Percentiles rank a stretch among this genome's conserved stretches.
Conservation (phyloP, 1,140 invertebrate species). For the Solen grandis region DNA sequence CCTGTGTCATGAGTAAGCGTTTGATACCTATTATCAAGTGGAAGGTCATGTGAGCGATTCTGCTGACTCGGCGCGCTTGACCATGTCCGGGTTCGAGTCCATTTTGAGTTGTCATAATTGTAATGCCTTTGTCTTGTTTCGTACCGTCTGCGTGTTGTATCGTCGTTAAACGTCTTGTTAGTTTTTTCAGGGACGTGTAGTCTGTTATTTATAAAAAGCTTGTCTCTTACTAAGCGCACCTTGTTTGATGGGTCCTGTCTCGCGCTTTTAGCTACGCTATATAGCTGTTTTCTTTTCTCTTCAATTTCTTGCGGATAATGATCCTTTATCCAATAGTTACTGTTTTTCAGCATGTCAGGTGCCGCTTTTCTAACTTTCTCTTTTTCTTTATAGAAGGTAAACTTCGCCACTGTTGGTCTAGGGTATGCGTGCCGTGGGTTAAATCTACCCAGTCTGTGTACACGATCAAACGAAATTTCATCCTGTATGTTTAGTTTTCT, state of each 20-base stretch:
- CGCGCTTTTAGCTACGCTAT: neutral
- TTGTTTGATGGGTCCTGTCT: neutral
- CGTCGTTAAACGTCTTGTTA: neutral
- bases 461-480: neutral
- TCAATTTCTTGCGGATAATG: constrained; percentile 32
- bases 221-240: constrained; percentile 22
- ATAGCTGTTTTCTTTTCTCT: neutral
- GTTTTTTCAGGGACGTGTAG: neutral
- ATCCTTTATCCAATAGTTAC: constrained; percentile 3
- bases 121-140: neutral
- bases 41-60: too few species aligned
- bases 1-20: neutral
- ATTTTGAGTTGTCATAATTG: neutral
- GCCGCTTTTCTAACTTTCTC: neutral
- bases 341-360: neutral
- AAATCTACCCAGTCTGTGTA: constrained; percentile 1
- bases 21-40: neutral
- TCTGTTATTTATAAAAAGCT: constrained; percentile 20
- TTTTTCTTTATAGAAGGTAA: constrained; percentile 7
- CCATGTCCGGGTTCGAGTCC: neutral
- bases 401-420: constrained; percentile 9
- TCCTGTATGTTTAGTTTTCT: neutral
- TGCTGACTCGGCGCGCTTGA: neutral
- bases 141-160: neutral
- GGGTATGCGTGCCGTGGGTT: neutral